phyloP scores from a whole-genome alignment of 1,140 invertebrate genomes.

The Homarus americanus region DNA sequence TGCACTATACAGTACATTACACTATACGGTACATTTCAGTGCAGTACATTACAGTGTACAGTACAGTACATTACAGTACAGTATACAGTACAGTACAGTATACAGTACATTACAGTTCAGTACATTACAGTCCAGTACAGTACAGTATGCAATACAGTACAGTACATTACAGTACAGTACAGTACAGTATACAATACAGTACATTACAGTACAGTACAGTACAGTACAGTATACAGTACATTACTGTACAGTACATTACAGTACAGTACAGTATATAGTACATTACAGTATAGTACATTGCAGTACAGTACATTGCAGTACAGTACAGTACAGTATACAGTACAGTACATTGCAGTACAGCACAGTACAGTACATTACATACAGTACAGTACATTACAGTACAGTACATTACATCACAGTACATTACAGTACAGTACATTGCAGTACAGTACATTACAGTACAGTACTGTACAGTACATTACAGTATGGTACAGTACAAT shows the following conservation, averaged over 20 bases:
- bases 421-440: neutral
- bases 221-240: neutral
- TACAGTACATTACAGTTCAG: neutral
- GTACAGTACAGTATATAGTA: neutral
- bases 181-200: too few species aligned
- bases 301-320: neutral
- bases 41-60: too few species aligned
- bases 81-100: too few species aligned
- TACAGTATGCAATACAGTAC: neutral
- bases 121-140: neutral
- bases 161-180: neutral
- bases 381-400: neutral
- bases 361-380: neutral
- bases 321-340: too few species aligned
- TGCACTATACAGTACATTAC: neutral
- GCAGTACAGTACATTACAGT: neutral
- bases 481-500: neutral
- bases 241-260: neutral
- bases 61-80: too few species aligned
- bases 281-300: neutral
- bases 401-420: neutral
- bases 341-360: neutral
- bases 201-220: neutral
- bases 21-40: too few species aligned
- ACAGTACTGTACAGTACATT: neutral